phyloP scores from a whole-genome alignment of 2,113 vertebrate genomes.

The Microtus ochrogaster region DNA sequence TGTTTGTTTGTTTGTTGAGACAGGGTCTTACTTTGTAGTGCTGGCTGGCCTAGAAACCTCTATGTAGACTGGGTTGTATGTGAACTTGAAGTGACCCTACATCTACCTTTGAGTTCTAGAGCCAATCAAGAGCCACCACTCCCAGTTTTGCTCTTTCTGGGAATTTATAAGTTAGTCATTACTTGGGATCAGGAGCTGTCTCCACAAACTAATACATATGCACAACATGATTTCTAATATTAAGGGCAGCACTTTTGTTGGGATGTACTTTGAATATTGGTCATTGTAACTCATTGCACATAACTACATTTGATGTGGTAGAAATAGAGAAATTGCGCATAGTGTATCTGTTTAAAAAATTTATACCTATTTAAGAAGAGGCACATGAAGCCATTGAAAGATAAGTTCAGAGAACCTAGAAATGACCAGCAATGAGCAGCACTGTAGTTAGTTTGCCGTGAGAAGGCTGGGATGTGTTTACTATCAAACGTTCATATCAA shows the following conservation, averaged over 20 bases:
- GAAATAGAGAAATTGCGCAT: background rate
- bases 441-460: background rate
- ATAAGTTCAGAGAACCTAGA: background rate
- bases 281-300: background rate
- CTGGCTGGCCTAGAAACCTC: background rate
- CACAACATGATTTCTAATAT: background rate
- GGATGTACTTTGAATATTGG: background rate
- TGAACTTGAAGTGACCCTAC: background rate
- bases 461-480: background rate
- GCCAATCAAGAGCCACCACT: too few relatives aligned
- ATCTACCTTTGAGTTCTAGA: background rate
- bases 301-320: background rate
- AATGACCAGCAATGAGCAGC: background rate
- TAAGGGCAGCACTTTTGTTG: background rate
- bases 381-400: background rate
- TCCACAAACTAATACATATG: background rate
- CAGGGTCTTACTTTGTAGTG: too few relatives aligned
- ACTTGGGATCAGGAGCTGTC: background rate
- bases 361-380: background rate
- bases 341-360: background rate
- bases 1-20: background rate
- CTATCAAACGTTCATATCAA: background rate
- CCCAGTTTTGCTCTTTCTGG: background rate
- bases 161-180: conserved; percentile 32
- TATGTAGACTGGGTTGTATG: background rate